Evolutionary conservation across 2,797 vertebrate genomes (phyloP), one percentile per base, ranked within the genome.

Genomic region (Onychomys torridus): DNA sequence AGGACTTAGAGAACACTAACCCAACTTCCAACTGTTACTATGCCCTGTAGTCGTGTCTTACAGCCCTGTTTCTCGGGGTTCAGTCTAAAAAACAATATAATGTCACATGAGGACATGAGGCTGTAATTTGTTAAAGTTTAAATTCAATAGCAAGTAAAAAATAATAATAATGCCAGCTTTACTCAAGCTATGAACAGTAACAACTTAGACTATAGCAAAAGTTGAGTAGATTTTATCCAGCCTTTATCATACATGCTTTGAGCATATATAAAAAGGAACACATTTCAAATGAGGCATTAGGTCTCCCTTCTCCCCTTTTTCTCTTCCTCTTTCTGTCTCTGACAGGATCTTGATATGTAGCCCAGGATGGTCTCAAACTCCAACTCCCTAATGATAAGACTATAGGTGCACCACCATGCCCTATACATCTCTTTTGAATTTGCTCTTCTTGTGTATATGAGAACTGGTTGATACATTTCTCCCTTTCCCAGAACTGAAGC

Each of bases 81-180:
- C 25, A 23, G 93, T 89, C 87, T 79, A 49, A 82, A 90, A 93
- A 95, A 49, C 49, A 91, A 49, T 40, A 52, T 65, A 52, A 7
- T 75, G 57, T 96, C 63, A 85, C 25, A 75, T 2, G n/a, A 79
- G 10, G 29, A 32, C 25, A n/a, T 29, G 14, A 73, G 13, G 0
- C 14, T 55, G 73, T 73, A 37, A 40, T 67, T 76, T 25, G 57
- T 92, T 43, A 77, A 84, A 92, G 77, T 61, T 78, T 92, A 92
- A 96, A 95, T 90, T 84, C 61, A 93, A 32, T n/a, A 93, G 49
- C 43, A 90, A 85, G 88, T 25, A 65, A 90, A 34, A 77, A 88
- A 73, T 69, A 73, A 37, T 75, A 55, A 82, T 5, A 55, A 82
- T 5, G 9, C 9, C 90, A 84, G 14, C 40, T 49, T n/a, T 52